Evolutionary conservation across 2,888 invertebrate genomes (phyloP).

Genomic region (Panopea generosa): DNA sequence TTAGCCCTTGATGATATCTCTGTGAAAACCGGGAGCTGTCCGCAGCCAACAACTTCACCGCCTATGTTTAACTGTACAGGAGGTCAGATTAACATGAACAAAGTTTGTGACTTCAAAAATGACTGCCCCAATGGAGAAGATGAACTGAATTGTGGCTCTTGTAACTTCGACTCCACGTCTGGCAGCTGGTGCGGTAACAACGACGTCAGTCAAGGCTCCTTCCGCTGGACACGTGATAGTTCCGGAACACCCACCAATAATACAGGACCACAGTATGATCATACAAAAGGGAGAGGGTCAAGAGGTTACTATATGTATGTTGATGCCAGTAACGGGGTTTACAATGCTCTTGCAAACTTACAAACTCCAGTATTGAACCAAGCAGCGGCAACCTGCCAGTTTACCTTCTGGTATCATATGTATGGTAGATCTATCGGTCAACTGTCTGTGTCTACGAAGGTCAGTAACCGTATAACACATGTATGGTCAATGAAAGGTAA

Average conservation of each 20-base stretch:
- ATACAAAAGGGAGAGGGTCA: constrained; percentile 67
- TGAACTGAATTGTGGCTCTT: constrained; percentile 79
- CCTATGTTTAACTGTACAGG: constrained; percentile 60
- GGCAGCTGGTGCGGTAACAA: constrained; percentile 71
- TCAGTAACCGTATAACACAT: constrained; percentile 52
- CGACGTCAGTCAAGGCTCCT: constrained; percentile 73
- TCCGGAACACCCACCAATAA: constrained; percentile 67
- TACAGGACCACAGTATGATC: constrained; percentile 75
- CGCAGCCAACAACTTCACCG: constrained; percentile 47
- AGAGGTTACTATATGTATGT: constrained; percentile 89
- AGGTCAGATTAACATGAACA: constrained; percentile 45
- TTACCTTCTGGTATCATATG: constrained; percentile 80
- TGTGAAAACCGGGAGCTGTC: constrained; percentile 68
- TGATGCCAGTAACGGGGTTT: constrained; percentile 87
- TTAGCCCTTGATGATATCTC: constrained; percentile 79
- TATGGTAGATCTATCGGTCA: constrained; percentile 71
- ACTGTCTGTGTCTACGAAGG: constrained; percentile 64
- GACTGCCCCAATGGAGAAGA: constrained; percentile 77
- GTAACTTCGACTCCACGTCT: constrained; percentile 70
- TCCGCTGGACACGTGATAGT: constrained; percentile 71
- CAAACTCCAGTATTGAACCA: constrained; percentile 77
- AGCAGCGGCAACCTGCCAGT: constrained; percentile 93
- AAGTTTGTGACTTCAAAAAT: constrained; percentile 78
- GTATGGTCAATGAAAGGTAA: constrained; percentile 58
- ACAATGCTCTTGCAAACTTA: constrained; percentile 63